Evolutionary conservation across 2,113 vertebrate genomes (phyloP).

Genomic region (Craseonycteris thonglongyai): DNA sequence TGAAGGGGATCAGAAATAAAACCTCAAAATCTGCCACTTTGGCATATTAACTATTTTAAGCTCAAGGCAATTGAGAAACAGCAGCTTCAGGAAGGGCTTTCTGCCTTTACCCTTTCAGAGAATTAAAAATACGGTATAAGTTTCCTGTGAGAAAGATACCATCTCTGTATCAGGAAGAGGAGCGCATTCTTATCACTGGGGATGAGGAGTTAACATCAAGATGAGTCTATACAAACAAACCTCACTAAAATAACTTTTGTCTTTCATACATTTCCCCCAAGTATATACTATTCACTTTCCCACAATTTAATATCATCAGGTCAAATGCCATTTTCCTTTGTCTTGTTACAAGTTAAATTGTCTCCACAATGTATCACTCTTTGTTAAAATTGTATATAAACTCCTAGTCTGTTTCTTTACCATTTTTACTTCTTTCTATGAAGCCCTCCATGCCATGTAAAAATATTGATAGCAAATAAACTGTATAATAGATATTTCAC

Average conservation of each 20-base stretch:
- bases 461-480: not conserved
- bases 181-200: not conserved
- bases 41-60: not conserved
- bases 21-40: not conserved
- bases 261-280: rapidly evolving
- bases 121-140: not conserved
- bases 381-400: not conserved
- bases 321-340: not conserved
- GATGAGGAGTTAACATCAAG: not conserved
- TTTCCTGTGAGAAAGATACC: not conserved
- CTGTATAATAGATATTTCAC: not conserved
- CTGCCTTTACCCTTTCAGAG: not conserved
- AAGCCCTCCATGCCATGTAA: not conserved
- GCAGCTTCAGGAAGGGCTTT: not conserved
- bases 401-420: not conserved
- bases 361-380: not conserved
- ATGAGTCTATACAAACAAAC: not conserved
- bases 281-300: not conserved
- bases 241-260: not conserved
- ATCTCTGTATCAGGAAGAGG: not conserved
- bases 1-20: not conserved
- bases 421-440: not conserved
- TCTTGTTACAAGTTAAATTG: not conserved
- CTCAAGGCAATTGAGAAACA: not conserved
- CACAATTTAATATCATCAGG: not conserved